These are phyloP conservation scores for Melanaphis sacchari DNA, from an alignment of 1,140 invertebrate species.

Conservation along the genomic window DNA sequence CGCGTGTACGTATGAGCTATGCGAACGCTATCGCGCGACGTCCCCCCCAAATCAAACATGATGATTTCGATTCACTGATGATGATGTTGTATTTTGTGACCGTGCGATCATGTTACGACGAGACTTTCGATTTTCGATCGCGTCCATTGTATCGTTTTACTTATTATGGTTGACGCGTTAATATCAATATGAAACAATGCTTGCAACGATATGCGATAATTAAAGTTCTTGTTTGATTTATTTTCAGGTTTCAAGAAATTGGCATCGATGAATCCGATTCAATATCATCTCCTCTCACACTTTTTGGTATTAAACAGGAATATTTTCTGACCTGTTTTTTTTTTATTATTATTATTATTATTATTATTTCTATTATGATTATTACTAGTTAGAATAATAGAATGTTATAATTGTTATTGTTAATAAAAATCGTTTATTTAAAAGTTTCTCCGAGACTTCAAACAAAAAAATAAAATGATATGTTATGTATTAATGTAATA, in stretches of 20 bases:
- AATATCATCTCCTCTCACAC: constrained; percentile 43
- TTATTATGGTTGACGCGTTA: background rate
- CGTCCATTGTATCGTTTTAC: background rate
- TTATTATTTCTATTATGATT: constrained; percentile 21
- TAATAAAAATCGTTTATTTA: constrained; percentile 38
- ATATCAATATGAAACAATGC: background rate
- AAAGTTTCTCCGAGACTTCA: background rate
- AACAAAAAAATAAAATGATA: background rate
- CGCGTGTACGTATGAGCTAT: background rate
- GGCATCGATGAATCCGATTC: background rate
- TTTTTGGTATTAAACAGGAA: constrained; percentile 48
- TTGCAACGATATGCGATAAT: background rate
- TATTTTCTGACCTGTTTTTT: constrained; percentile 43
- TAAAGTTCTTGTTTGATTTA: background rate
- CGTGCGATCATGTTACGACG: background rate
- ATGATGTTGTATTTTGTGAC: background rate
- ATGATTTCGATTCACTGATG: background rate
- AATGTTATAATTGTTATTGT: constrained; percentile 47
- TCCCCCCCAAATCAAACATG: fast-evolving
- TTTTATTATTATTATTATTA: constrained; percentile 47
- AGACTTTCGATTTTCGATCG: background rate
- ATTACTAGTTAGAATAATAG: constrained; percentile 27
- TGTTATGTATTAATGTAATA: background rate
- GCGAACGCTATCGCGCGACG: background rate
- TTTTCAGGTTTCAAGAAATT: constrained; percentile 41